A percentile compares a stretch with the other conserved stretches of the same genome.
Conservation (phyloP, 2,888 invertebrate genomes). For the Imbricaverruca yamaguchii region DNA sequence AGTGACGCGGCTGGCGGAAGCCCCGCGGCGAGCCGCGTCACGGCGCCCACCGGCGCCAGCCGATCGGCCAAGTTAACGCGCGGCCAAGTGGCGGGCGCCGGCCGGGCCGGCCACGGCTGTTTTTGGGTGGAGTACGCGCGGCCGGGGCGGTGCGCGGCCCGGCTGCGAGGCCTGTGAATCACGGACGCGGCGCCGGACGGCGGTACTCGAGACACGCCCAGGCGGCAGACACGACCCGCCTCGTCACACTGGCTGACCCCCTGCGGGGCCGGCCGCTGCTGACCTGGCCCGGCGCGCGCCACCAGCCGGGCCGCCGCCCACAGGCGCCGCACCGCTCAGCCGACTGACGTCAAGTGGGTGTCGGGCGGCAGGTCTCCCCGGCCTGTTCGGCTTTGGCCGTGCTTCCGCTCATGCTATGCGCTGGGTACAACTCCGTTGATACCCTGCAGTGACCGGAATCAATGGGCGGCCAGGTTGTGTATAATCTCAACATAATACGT, state of each 20-base stretch:
- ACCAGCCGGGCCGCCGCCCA: neutral
- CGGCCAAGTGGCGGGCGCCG: neutral
- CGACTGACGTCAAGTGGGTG: no score
- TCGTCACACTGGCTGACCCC: neutral
- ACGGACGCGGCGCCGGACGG: neutral
- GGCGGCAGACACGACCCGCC: neutral
- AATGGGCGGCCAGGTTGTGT: no score
- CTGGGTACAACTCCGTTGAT: no score
- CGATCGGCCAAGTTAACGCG: neutral
- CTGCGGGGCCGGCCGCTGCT: neutral
- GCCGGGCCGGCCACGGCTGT: neutral
- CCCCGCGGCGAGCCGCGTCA: neutral
- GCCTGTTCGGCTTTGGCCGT: no score
- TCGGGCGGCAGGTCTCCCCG: no score
- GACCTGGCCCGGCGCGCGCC: neutral
- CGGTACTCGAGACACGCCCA: neutral
- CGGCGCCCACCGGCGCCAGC: neutral
- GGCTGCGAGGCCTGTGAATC: neutral
- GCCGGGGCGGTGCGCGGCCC: neutral
- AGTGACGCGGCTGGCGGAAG: neutral
- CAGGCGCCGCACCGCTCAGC: no score
- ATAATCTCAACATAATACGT: no score
- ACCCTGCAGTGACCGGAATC: no score
- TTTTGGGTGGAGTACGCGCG: slow-evolving; percentile 8
- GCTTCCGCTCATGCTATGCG: no score